Conservation (phyloP, 2,113 vertebrate genomes). For the Campylomormyrus numenius region DNA sequence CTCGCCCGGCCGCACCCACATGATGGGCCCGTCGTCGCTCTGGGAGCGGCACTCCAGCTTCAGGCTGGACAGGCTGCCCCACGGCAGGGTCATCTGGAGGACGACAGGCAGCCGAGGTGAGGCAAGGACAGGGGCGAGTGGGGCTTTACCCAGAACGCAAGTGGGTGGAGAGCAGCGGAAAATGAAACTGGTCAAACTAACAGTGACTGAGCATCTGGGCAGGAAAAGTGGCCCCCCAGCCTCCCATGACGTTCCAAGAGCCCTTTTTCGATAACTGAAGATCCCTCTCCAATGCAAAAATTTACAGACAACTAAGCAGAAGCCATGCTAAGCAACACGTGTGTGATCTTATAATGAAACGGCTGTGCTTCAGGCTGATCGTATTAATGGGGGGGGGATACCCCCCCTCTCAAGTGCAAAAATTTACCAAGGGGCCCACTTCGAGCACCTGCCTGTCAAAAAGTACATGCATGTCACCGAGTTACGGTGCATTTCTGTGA, state of each 20-base stretch:
- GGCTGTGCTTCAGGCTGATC: neutral
- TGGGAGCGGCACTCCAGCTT: constrained; percentile 89
- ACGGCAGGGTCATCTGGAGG: constrained; percentile 87
- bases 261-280: no score
- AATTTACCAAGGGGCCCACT: neutral
- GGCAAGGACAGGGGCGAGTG: neutral
- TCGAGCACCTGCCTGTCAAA: neutral
- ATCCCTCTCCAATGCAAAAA: neutral
- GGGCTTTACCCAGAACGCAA: neutral
- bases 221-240: neutral
- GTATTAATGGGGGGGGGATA: neutral
- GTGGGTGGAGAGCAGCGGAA: neutral
- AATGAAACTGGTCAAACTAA: neutral
- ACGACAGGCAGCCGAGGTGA: neutral
- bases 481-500: neutral
- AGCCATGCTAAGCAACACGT: neutral
- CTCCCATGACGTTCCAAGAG: neutral
- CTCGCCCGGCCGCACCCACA: constrained; percentile 96
- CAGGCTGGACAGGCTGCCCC: constrained; percentile 89
- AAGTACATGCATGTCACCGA: neutral
- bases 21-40: constrained; percentile 93
- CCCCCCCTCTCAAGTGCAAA: neutral
- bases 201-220: neutral
- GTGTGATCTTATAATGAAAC: neutral
- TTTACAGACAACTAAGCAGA: neutral